These are phyloP conservation scores for Anguilla pacifica DNA, from an alignment of 2,797 vertebrate species.

Conservation along the genomic window DNA sequence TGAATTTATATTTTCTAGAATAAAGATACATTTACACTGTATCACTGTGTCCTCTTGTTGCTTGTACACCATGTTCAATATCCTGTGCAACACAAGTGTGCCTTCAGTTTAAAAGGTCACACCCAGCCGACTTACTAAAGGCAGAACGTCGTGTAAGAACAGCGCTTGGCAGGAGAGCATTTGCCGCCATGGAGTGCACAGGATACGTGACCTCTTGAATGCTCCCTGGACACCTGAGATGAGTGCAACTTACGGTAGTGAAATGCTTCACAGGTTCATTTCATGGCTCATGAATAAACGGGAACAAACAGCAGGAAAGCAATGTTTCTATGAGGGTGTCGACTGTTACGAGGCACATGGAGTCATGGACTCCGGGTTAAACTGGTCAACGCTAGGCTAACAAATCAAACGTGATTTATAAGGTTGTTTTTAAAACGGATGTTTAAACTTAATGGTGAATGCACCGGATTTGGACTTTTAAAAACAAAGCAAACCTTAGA, in stretches of 20 bases:
- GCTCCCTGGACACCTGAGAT: conserved; percentile 59
- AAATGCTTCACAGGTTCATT: conserved; percentile 58
- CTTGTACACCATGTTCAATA: neutral
- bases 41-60: neutral
- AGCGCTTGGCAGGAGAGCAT: conserved; percentile 59
- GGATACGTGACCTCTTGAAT: conserved; percentile 51
- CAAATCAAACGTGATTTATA: conserved; percentile 10
- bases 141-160: conserved; percentile 69
- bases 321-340: neutral
- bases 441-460: neutral
- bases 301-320: conserved; percentile 1
- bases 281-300: conserved; percentile 30
- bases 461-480: neutral
- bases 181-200: conserved; percentile 56
- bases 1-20: neutral
- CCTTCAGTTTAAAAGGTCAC: conserved; percentile 68
- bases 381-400: neutral
- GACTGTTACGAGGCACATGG: neutral
- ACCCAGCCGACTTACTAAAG: conserved; percentile 70
- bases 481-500: neutral
- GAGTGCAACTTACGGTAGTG: conserved; percentile 68
- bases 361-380: conserved; percentile 1
- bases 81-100: conserved; percentile 11
- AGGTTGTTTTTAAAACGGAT: neutral
- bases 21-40: neutral